Percentiles rank a stretch among this genome's conserved stretches.
phyloP scores from a whole-genome alignment of 2,888 invertebrate species.

The Drosophila aldrichi region DNA sequence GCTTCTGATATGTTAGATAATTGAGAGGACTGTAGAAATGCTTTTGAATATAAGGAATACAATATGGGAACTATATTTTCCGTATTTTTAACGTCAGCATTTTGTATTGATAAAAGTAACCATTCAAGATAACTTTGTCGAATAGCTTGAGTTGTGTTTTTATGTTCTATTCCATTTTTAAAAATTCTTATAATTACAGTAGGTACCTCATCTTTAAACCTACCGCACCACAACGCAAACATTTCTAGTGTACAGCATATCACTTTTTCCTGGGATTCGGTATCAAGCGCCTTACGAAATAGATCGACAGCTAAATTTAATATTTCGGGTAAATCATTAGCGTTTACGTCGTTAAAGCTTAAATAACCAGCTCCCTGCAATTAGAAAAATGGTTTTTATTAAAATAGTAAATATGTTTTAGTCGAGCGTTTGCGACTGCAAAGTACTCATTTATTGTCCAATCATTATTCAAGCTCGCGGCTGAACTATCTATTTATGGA shows the following conservation, averaged over 20 bases:
- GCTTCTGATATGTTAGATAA: slow-evolving; percentile 90
- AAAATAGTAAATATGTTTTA: not conserved
- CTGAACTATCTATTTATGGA: too few species aligned
- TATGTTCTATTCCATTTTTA: slow-evolving; percentile 90
- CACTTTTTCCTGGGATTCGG: slow-evolving; percentile 97
- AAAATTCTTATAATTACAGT: slow-evolving; percentile 88
- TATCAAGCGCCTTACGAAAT: slow-evolving; percentile 92
- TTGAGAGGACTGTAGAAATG: slow-evolving; percentile 91
- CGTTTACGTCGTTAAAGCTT: slow-evolving; percentile 89
- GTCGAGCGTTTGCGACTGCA: too few species aligned
- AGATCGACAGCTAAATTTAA: slow-evolving; percentile 88
- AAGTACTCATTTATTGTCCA: too few species aligned
- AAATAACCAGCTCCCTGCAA: slow-evolving; percentile 90
- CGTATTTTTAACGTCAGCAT: slow-evolving; percentile 85
- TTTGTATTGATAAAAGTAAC: slow-evolving; percentile 89
- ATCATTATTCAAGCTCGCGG: too few species aligned
- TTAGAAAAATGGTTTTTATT: slow-evolving; percentile 6
- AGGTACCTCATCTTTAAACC: slow-evolving; percentile 89
- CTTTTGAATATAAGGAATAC: slow-evolving; percentile 90
- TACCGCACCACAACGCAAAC: slow-evolving; percentile 91
- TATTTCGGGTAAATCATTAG: slow-evolving; percentile 87
- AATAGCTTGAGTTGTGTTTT: slow-evolving; percentile 91
- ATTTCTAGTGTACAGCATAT: slow-evolving; percentile 92
- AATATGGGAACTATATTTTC: slow-evolving; percentile 88
- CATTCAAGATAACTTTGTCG: slow-evolving; percentile 92